Percentiles rank a stretch among this genome's conserved stretches.
Conservation (phyloP, 1,140 invertebrate species). For the Argopecten irradians region DNA sequence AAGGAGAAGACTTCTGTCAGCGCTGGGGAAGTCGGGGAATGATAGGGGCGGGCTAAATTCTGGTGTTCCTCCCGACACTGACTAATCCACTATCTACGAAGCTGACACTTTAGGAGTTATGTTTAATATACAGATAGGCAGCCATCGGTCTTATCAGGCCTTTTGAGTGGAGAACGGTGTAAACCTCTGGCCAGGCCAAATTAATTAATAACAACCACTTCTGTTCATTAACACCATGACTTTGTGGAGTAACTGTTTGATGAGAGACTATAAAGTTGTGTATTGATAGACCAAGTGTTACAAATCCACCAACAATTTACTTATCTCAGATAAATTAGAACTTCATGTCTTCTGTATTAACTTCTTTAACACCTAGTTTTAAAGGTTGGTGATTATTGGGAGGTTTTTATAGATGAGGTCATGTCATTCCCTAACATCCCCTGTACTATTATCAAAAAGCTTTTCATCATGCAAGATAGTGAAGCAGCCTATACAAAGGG, state of each 20-base stretch:
- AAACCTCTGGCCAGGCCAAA: not conserved
- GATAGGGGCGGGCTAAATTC: not conserved
- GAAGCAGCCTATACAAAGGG: not conserved
- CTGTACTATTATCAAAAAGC: not conserved
- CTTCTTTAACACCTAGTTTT: not conserved
- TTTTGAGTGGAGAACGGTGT: not conserved
- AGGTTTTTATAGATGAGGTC: not conserved
- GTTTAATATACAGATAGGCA: slow-evolving; percentile 10
- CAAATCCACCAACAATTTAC: not conserved
- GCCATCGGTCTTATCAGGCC: not conserved
- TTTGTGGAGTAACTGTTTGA: not conserved
- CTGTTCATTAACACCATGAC: not conserved
- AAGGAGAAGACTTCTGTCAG: not conserved
- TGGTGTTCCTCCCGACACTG: not conserved
- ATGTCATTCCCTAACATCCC: not conserved
- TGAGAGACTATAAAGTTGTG: not conserved
- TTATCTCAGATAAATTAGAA: not conserved
- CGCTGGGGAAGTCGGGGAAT: not conserved
- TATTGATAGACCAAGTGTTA: not conserved
- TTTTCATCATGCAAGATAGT: not conserved
- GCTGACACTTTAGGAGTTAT: not conserved
- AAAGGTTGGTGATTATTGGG: not conserved
- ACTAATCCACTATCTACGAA: not conserved
- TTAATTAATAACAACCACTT: slow-evolving; percentile 3
- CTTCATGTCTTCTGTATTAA: not conserved